These are phyloP conservation scores for Malurus cyaneus DNA, from an alignment of 2,113 vertebrate genomes.

Conservation along the genomic window DNA sequence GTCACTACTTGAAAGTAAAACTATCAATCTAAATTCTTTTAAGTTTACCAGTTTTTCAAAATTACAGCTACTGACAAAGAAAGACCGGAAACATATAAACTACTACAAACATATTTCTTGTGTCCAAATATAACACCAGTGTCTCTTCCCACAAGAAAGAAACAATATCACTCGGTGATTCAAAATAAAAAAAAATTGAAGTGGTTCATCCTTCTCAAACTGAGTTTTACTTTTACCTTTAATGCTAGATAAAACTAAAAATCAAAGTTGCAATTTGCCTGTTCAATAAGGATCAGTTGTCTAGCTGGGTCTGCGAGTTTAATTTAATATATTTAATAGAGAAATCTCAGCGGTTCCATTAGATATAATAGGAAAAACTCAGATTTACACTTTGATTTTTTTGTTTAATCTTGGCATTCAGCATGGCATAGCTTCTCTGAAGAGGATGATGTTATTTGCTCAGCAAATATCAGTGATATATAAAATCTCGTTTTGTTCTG, in stretches of 20 bases:
- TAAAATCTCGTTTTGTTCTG: not conserved
- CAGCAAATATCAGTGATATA: not conserved
- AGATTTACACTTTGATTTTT: not conserved
- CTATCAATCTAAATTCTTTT: not conserved
- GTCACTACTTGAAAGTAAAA: not conserved
- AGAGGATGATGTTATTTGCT: not conserved
- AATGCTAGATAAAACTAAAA: not conserved
- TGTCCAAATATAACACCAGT: not conserved
- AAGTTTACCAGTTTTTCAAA: not conserved
- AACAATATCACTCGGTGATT: accelerated
- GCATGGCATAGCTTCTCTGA: not conserved
- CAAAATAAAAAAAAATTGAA: not conserved
- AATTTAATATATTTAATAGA: not conserved
- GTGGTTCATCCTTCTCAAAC: not conserved
- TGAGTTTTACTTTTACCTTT: not conserved
- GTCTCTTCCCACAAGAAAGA: not conserved
- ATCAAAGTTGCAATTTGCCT: not conserved
- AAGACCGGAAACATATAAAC: not conserved
- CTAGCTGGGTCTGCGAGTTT: not conserved
- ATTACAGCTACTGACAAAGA: not conserved
- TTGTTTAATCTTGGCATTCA: not conserved
- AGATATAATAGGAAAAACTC: not conserved
- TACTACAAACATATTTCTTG: not conserved
- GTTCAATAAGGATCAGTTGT: not conserved
- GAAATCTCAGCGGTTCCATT: not conserved